Conservation (phyloP, 2,113 vertebrate genomes). For the Polypterus bichir region DNA sequence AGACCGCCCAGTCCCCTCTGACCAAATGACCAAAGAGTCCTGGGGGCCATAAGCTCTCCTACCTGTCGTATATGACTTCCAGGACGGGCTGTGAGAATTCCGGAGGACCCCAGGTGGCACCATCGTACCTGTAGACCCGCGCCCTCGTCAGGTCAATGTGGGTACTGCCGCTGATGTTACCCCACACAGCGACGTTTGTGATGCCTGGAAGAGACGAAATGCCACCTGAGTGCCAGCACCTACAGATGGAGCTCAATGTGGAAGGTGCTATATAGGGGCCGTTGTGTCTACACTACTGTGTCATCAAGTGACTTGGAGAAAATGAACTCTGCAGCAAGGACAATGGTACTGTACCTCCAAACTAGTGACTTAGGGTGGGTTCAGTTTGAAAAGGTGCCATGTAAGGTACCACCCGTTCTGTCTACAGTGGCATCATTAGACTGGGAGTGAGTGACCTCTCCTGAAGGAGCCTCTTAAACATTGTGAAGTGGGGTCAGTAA, state of each 20-base stretch:
- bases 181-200: conserved; percentile 77
- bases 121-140: conserved; percentile 53
- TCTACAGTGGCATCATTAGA: too few relatives aligned
- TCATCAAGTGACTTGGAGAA: neutral
- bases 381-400: too few relatives aligned
- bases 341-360: neutral
- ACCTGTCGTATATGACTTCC: conserved; percentile 64
- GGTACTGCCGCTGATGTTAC: conserved; percentile 66
- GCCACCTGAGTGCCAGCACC: neutral
- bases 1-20: too few relatives aligned
- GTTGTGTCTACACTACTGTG: neutral
- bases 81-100: conserved; percentile 46
- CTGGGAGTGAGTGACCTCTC: too few relatives aligned
- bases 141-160: conserved; percentile 73
- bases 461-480: too few relatives aligned
- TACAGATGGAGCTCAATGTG: neutral
- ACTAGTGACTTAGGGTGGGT: too few relatives aligned
- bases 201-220: conserved; percentile 49
- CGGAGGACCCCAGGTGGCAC: conserved; percentile 62
- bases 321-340: neutral
- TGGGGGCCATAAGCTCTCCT: conserved; percentile 6
- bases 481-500: too few relatives aligned
- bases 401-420: too few relatives aligned
- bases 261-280: neutral
- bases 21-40: neutral